These are phyloP conservation scores for Scaptomyza pallida DNA, from an alignment of 1,140 invertebrate species.

Conservation along the genomic window DNA sequence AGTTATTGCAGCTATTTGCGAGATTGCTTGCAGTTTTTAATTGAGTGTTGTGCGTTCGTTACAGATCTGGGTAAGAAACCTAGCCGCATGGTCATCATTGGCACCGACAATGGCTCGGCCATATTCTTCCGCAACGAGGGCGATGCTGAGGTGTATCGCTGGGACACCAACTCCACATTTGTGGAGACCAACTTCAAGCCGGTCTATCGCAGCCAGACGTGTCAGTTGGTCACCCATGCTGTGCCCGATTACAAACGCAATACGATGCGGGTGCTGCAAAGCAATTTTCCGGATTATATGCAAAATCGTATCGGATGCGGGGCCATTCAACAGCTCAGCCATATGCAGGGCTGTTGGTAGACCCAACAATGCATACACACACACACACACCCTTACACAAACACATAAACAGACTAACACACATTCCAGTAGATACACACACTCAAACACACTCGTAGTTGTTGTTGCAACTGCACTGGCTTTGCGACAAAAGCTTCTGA, in stretches of 20 bases:
- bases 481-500: slow-evolving; percentile 47
- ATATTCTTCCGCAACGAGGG: slow-evolving; percentile 87
- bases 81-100: slow-evolving; percentile 85
- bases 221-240: slow-evolving; percentile 86
- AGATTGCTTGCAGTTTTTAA: neutral
- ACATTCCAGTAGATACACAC: neutral
- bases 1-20: slow-evolving; percentile 18
- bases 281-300: slow-evolving; percentile 87
- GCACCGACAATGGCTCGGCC: slow-evolving; percentile 86
- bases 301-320: slow-evolving; percentile 87
- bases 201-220: slow-evolving; percentile 85
- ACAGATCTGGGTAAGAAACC: slow-evolving; percentile 85
- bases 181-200: slow-evolving; percentile 85
- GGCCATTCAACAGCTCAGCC: slow-evolving; percentile 85
- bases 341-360: slow-evolving; percentile 84
- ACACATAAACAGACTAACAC: slow-evolving; percentile 8
- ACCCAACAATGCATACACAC: slow-evolving; percentile 9
- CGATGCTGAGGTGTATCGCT: slow-evolving; percentile 86
- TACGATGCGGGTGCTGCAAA: slow-evolving; percentile 86
- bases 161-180: slow-evolving; percentile 86
- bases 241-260: slow-evolving; percentile 85
- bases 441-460: slow-evolving; percentile 5
- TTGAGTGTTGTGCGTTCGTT: neutral
- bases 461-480: slow-evolving; percentile 35
- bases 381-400: slow-evolving; percentile 3